Base-by-base conservation (phyloP, 2,797 vertebrate species). In the Hydrocynus forskahlii region DNA sequence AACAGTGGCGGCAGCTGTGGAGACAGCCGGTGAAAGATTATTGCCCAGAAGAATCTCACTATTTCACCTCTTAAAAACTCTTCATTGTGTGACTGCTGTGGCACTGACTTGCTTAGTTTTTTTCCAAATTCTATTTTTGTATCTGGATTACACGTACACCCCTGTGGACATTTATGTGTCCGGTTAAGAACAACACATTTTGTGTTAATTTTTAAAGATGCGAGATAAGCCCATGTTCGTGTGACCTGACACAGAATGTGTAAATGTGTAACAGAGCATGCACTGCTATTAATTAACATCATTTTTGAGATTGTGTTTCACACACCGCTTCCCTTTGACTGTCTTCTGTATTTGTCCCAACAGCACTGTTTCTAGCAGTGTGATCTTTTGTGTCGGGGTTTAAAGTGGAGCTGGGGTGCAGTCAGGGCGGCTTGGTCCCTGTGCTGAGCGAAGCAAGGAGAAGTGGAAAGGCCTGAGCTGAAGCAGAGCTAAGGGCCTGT, bases 401-500 rank as follows among this genome's bases (percentile, higher is more conserved):
- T 52, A 52, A 52, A 50, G 45, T 52, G 45, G 45, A 50, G 45
- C 45, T 52, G 68, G 13, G 48, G 45, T 17, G 14, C 67, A 29
- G 21, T 52, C 48, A 52, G 21, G 23, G 21, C 68, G 25, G 68
- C 52, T 25, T 45, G 40, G 67, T 48, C 12, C 4, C 62, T 70
- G 68, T 25, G 45, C 45, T 16, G 45, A 70, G 43, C 45, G 12
- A 29, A 25, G 67, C 23, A 23, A 45, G 16, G 43, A 50, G n/a
- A 69, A 69, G 43, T 45, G 67, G 67, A 14, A 21, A 50, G 43
- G 67, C 10, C 67, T 70, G 48, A 70, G 43, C 12, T 70, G 43
- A 29, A 63, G 62, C 62, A 63, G 62, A 50, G 43, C 45, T 70
- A 70, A 70, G 21, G 43, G 43, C 67, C 50, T 70, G 67, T 69